Base-by-base conservation (phyloP, 2,888 invertebrate genomes). In the Campoplex capitator region DNA sequence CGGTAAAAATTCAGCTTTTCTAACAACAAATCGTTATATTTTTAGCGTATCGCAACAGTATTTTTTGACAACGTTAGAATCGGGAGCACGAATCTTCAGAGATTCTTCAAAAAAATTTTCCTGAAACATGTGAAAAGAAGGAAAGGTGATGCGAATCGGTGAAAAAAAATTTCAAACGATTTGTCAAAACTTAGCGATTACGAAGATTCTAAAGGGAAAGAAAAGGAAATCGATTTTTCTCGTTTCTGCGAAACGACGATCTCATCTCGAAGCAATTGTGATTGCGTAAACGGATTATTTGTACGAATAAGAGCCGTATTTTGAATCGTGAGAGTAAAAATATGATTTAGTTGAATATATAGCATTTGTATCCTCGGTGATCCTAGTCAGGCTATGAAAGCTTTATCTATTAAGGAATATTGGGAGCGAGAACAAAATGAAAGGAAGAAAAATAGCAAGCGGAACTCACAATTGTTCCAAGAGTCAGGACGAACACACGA, bases 341-440 rank as follows among this genome's bases (percentile, higher is more conserved):
- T 42, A 56, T 73, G 32, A 76, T 51, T 38, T 38, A 54, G 67
- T 78, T 13, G 56, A 67, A 48, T 76, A 48, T 76, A 56, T 56
- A 68, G 51, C 42, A 65, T 68, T 84, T 81, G 56, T 74, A 74
- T 84, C 70, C 84, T 87, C 84, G 84, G 82, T 78, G 81, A 87
- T 82, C 78, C 87, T 87, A 87, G 87, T 87, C 87, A 87, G 71
- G 77, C 80, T 77, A 42, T 68, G 32, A 35, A 48, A 73, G 83
- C 84, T 84, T 84, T 87, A 84, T 28, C 67, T 56, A 68, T 86
- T 86, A 74, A 86, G 83, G 82, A 79, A 83, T 74, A 70, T 82
- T 79, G 67, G 70, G 38, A 75, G 32, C 6, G 71, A 28, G 38
- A 42, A 78, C 2, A 28, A 77, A 62, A 67, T 56, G 38, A 42